phyloP scores from a whole-genome alignment of 2,113 vertebrate species.

The Brachyhypopomus occidentalis region DNA sequence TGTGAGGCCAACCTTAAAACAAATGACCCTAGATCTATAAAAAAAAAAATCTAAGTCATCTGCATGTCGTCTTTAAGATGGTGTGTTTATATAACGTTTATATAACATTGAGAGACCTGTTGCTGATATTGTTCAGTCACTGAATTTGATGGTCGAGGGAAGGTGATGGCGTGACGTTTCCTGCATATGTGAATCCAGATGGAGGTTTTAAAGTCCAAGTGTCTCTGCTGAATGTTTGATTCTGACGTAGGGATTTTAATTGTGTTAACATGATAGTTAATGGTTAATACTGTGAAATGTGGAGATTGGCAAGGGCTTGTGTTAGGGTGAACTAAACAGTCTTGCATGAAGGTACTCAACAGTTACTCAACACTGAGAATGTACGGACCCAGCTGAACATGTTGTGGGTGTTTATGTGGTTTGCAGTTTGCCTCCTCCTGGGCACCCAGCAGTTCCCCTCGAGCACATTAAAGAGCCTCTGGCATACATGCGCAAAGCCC shows the following conservation, averaged over 20 bases:
- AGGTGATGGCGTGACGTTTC: background rate
- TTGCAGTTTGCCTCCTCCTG: conserved; percentile 80
- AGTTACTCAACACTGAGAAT: background rate
- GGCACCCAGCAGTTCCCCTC: conserved; percentile 80
- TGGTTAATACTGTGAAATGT: no score
- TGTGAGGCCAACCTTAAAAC: background rate
- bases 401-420: background rate
- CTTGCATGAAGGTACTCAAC: background rate
- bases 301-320: no score
- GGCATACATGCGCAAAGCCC: conserved; percentile 94
- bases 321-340: no score
- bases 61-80: background rate
- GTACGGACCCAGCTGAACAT: background rate
- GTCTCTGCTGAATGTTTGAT: conserved; percentile 1
- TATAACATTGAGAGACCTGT: background rate
- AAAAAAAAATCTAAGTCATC: background rate
- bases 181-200: background rate
- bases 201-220: background rate
- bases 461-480: conserved; percentile 94
- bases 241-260: background rate
- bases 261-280: background rate
- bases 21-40: background rate
- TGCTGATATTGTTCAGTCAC: background rate
- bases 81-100: conserved; percentile 8
- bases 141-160: background rate